Evolutionary conservation across 2,888 invertebrate species (phyloP), one percentile per base, ranked within the genome.

Genomic region (Lutraria lutraria): DNA sequence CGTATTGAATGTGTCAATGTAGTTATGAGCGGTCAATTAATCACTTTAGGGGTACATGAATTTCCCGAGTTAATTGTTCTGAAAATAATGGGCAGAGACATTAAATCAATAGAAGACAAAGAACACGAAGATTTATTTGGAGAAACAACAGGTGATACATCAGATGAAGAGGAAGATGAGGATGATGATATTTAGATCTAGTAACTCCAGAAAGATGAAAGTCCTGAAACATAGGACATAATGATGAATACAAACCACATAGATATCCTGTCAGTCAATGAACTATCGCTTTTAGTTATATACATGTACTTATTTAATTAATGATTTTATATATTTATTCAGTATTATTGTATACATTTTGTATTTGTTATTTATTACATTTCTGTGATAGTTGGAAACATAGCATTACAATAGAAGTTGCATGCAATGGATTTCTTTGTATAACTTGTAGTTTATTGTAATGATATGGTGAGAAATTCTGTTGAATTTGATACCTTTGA

Each of bases 41-140:
- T 96, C 15, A 94, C 95, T 0, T 95, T 96, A 84, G 96, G 96
- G 0, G 91, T 96, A 54, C 94, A 94, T 82, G 96, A 96, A 89
- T 94, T 93, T 29, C 90, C 94, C n/a, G 95, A 95, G 53, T 92
- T 96, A 10, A 93, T 95, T 43, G 92, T 94, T 79, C 87, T 95
- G 25, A 95, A 93, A 81, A 93, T 95, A 86, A 90, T 91, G 19
- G 93, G 94, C 0, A 92, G 89, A 72, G 91, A 90, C n/a, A 88
- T 93, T 19, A 92, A 92, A 63, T 81, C 90, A 15, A 80, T 93
- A 1, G 76, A 93, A 6, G 94, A 94, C 43, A 88, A 89, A 0
- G 93, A 91, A 13, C 94, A 94, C 3, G 91, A 93, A 56, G 94
- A 95, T 34, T 90, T 95, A 76, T 95, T 95, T 85, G 95, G 94